These are phyloP conservation scores for Sphenodon punctatus DNA, from an alignment of 2,797 vertebrate genomes.

Conservation along the genomic window DNA sequence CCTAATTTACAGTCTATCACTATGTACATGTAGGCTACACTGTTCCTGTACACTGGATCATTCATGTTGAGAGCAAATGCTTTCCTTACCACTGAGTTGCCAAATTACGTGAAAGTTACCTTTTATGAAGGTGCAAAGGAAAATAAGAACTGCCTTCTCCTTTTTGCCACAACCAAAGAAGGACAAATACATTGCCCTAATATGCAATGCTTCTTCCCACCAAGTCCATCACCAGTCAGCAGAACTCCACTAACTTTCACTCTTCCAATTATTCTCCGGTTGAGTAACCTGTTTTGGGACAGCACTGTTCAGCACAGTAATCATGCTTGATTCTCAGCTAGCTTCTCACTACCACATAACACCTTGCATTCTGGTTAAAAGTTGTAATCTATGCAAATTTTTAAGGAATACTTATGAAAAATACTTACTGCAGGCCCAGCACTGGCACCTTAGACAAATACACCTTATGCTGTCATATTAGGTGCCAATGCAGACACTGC, in stretches of 20 bases:
- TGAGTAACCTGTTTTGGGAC: not conserved
- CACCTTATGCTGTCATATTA: too few relatives aligned
- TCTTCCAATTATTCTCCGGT: rapidly evolving
- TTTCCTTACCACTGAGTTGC: not conserved
- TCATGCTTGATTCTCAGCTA: too few relatives aligned
- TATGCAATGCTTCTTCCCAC: rapidly evolving
- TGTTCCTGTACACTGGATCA: not conserved
- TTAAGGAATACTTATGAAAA: too few relatives aligned
- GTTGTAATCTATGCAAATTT: too few relatives aligned
- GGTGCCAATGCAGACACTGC: too few relatives aligned
- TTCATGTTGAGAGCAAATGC: not conserved
- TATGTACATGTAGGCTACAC: not conserved
- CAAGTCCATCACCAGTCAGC: too few relatives aligned
- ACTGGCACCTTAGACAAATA: too few relatives aligned
- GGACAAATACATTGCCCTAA: rapidly evolving
- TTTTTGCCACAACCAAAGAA: not conserved
- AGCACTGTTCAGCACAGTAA: not conserved
- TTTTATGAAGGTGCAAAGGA: not conserved
- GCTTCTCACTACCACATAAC: not conserved
- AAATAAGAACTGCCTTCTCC: not conserved
- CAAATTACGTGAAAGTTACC: not conserved
- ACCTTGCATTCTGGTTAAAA: not conserved
- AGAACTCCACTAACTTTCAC: not conserved
- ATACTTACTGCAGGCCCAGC: too few relatives aligned
- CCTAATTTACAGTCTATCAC: not conserved